phyloP scores from a whole-genome alignment of 2,888 invertebrate genomes.

The Polyommatus iphigenia region DNA sequence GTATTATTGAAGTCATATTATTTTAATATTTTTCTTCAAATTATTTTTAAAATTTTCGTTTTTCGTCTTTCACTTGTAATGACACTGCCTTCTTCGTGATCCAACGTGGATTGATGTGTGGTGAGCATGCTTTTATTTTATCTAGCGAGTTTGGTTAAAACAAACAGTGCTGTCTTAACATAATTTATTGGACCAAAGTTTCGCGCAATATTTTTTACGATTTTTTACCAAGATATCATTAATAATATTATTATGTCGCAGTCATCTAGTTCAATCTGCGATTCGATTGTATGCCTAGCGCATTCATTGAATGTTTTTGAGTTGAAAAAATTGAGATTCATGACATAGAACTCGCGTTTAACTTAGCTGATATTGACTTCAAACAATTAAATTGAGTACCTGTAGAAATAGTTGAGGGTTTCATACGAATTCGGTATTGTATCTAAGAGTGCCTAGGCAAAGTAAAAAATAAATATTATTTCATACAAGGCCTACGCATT shows the following conservation, averaged over 20 bases:
- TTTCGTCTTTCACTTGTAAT: not conserved
- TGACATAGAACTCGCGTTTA: too few relatives aligned
- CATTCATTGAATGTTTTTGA: too few relatives aligned
- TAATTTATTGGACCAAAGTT: constrained; percentile 21
- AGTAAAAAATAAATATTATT: too few relatives aligned
- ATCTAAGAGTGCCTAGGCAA: too few relatives aligned
- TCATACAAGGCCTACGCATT: too few relatives aligned
- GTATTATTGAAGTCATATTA: constrained; percentile 10
- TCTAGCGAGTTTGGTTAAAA: constrained; percentile 11
- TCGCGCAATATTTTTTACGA: not conserved
- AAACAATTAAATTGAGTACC: too few relatives aligned
- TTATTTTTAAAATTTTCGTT: not conserved
- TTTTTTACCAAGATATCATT: not conserved
- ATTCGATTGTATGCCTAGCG: too few relatives aligned
- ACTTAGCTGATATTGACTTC: too few relatives aligned
- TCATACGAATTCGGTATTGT: too few relatives aligned
- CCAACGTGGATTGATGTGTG: constrained; percentile 23
- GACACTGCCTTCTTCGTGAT: not conserved
- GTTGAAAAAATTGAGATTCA: too few relatives aligned
- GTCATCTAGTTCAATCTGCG: too few relatives aligned
- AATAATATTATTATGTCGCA: not conserved
- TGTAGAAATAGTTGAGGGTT: too few relatives aligned
- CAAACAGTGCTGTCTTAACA: constrained; percentile 29
- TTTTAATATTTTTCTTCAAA: not conserved
- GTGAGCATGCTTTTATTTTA: not conserved